phyloP scores from a whole-genome alignment of 64 coral and sea anemone species.

The Actinia tenebrosa region DNA sequence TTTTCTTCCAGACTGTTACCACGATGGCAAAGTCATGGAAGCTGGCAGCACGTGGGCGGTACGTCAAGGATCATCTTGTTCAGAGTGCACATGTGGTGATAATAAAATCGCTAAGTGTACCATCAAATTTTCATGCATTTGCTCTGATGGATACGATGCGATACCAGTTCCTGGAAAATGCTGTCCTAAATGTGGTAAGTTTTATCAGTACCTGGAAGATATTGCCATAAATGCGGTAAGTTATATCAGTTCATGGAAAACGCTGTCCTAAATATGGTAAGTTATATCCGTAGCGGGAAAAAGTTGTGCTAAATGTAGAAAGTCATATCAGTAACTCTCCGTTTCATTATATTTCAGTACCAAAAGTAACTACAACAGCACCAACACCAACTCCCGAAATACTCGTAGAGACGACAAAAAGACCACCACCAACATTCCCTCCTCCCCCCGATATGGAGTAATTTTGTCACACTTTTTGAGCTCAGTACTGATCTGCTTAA shows the following conservation, averaged over 20 bases:
- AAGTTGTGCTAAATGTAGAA: too few relatives aligned
- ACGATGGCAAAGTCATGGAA: constrained; percentile 1
- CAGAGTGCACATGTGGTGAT: constrained; percentile 10
- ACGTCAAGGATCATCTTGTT: background rate
- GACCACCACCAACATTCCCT: constrained; percentile 10
- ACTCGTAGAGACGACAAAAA: background rate
- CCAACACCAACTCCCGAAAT: background rate
- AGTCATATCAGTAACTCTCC: background rate
- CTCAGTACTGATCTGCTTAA: too few relatives aligned
- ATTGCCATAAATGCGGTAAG: too few relatives aligned
- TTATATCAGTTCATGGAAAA: background rate
- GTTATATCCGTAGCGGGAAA: background rate
- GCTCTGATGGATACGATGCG: background rate
- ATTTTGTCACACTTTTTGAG: too few relatives aligned
- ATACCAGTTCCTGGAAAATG: constrained; percentile 14
- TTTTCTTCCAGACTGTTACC: background rate
- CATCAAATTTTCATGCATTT: background rate
- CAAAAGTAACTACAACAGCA: background rate
- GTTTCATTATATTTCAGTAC: background rate
- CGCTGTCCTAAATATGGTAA: constrained; percentile 10
- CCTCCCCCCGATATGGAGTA: background rate
- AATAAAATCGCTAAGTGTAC: constrained; percentile 1
- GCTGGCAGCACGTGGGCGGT: background rate
- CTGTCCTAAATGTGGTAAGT: constrained; percentile 19
- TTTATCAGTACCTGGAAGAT: background rate